Base-by-base conservation (phyloP, 1,140 invertebrate species). In the Metaphire vulgaris region DNA sequence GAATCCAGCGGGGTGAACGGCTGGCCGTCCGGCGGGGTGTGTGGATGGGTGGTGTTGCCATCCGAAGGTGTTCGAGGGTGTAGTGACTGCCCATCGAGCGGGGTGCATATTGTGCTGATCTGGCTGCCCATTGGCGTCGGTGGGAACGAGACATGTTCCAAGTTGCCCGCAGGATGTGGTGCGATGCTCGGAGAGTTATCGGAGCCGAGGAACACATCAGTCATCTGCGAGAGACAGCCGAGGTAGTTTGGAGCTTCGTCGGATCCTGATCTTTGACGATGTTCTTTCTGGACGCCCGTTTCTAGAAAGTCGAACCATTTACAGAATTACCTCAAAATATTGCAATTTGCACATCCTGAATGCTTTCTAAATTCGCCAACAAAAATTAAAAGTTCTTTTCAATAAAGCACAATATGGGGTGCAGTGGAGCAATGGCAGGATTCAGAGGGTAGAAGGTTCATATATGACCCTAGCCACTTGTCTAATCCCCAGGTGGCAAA, bases 81-180 rank as follows among this genome's bases (percentile, higher is more conserved):
- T 6, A 73, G 41, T n/a, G 72, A 73, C 33, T 73, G 72, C 32
- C 72, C 72, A n/a, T 73, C 72, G 31, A n/a, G 34, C 26, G 72
- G 72, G n/a, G 72, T 73, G 72, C 72, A 73, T 34, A 73, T 64
- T n/a, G 21, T 33, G 72, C 41, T 73, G 31, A 73, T 73, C 72
- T 73, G 72, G 28, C 72, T 73, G 26, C 72, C 41, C 41, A 64
- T 64, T 16, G 72, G 72, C 2, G 72, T 73, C 2, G 72, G 72
- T 1, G 72, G 72, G 16, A 73, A 73, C 16, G 72, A 73, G 16
- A 73, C n/a, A 16, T 73, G 72, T 6, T 73, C 72, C 41, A 56
- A 41, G 72, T 73, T 73, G 30, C 56, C 30, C 12, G n/a, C 26
- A n/a, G n/a, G n/a, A 1, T 71, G 30, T 29, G 33, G 30, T n/a